Conservation (phyloP, 2,888 invertebrate species). For the Syrista parreyssii region DNA sequence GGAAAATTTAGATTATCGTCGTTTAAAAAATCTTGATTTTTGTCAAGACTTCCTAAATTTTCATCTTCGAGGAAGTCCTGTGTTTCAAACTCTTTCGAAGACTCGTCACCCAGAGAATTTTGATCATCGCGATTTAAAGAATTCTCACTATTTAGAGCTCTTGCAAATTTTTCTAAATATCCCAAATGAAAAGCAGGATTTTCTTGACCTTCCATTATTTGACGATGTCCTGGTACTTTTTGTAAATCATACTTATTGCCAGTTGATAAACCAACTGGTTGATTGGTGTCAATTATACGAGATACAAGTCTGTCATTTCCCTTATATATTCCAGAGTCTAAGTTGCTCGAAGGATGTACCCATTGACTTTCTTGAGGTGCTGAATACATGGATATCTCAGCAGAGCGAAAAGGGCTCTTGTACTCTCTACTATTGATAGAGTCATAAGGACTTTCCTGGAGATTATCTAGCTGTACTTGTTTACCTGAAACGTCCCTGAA, state of each 20-base stretch:
- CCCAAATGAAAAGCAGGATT: slow-evolving; percentile 23
- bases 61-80: background rate
- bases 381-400: background rate
- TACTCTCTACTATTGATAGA: background rate
- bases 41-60: background rate
- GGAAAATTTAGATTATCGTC: background rate
- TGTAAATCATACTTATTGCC: background rate
- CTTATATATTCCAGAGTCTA: background rate
- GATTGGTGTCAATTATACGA: background rate
- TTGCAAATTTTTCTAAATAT: slow-evolving; percentile 33
- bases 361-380: background rate
- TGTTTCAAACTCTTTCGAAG: background rate
- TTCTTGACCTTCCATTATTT: slow-evolving; percentile 1
- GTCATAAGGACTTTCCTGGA: background rate
- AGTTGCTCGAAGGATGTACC: background rate
- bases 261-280: background rate
- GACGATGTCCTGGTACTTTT: background rate
- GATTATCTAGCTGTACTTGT: background rate
- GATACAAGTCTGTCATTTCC: background rate
- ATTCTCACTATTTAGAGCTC: slow-evolving; percentile 16
- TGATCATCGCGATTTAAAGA: slow-evolving; percentile 6
- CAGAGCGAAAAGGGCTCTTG: background rate
- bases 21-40: background rate
- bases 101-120: slow-evolving; percentile 9
- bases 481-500: background rate